Conservation (phyloP, 2,113 vertebrate species). For the Rhynchopsitta pachyrhyncha region DNA sequence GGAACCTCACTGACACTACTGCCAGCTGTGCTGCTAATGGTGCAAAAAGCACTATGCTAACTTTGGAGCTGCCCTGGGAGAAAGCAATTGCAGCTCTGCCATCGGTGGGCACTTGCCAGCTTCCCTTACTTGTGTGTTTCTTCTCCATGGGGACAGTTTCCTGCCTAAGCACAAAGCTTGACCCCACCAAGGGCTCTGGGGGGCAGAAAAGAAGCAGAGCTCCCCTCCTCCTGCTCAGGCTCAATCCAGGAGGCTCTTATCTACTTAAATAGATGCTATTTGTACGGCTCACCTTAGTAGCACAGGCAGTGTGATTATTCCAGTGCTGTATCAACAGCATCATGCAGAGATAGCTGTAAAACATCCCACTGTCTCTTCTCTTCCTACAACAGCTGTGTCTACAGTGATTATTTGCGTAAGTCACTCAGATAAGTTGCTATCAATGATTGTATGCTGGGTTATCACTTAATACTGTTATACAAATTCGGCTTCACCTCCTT, state of each 20-base stretch:
- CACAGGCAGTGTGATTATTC: background rate
- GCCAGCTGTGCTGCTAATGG: background rate
- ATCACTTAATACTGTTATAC: background rate
- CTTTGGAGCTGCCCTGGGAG: background rate
- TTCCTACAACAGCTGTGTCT: background rate
- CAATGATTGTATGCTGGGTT: background rate
- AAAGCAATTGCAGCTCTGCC: background rate
- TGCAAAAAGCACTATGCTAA: background rate
- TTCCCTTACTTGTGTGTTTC: background rate
- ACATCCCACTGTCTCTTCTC: background rate
- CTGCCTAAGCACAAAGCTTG: background rate
- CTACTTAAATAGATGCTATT: background rate
- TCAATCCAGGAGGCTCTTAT: background rate
- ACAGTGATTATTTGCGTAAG: background rate
- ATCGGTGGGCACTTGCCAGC: background rate
- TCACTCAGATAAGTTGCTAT: background rate
- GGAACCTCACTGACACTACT: background rate
- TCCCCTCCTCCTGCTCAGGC: background rate
- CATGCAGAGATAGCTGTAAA: background rate
- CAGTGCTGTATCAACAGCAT: background rate
- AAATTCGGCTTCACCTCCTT: background rate
- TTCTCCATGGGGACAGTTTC: background rate
- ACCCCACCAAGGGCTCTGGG: accelerated
- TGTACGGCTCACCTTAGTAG: background rate
- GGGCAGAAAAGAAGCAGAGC: background rate